Conservation (phyloP, 2,113 vertebrate genomes). For the Centrocercus urophasianus region DNA sequence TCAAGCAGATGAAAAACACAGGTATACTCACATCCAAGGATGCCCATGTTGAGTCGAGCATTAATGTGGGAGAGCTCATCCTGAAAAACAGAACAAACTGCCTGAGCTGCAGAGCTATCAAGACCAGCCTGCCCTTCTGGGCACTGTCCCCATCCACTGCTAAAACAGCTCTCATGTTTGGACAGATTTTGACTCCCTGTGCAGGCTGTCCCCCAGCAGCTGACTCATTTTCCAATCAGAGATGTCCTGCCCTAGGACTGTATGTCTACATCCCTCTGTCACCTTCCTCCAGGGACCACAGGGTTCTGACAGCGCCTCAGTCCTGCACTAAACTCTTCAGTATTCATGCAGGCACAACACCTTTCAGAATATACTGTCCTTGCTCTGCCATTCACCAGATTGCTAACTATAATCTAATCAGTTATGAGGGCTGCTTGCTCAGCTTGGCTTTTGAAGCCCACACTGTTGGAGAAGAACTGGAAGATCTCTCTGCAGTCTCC, state of each 20-base stretch:
- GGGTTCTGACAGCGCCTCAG: neutral
- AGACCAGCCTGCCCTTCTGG: neutral
- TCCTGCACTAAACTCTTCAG: neutral
- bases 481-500: neutral
- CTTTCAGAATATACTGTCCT: neutral
- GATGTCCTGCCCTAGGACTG: neutral
- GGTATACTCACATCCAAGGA: constrained; percentile 94
- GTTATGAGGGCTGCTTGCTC: neutral
- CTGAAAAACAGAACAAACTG: constrained; percentile 71
- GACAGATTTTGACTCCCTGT: neutral
- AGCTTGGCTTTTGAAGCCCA: neutral
- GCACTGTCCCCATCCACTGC: neutral
- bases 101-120: neutral
- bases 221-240: neutral
- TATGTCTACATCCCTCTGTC: neutral
- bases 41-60: constrained; percentile 97
- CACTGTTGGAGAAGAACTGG: neutral
- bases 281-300: neutral
- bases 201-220: neutral
- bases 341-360: neutral
- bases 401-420: neutral
- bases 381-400: neutral
- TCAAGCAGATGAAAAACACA: rapidly evolving
- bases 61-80: constrained; percentile 98
- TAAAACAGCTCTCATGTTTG: neutral